phyloP scores from a whole-genome alignment of 2,113 vertebrate genomes.

The Collichthys lucidus region DNA sequence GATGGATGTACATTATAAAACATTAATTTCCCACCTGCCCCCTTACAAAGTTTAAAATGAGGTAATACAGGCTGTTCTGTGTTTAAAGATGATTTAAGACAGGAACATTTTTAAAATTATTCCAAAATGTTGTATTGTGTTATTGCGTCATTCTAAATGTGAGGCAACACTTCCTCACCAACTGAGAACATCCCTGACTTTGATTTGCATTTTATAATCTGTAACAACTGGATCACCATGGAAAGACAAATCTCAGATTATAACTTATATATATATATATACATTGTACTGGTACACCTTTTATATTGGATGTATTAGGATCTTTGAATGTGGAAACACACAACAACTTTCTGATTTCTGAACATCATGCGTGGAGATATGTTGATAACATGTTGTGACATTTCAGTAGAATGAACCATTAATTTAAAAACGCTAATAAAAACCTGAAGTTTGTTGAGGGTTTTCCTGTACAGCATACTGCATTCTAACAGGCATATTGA shows the following conservation, averaged over 20 bases:
- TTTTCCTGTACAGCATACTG: background rate
- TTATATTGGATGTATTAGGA: too few species aligned
- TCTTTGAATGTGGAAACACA: background rate
- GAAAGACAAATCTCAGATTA: background rate
- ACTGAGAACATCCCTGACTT: background rate
- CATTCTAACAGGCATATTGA: background rate
- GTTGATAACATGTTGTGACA: background rate
- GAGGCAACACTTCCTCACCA: background rate
- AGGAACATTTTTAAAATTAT: background rate
- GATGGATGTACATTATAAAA: too few species aligned
- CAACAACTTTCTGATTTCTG: background rate
- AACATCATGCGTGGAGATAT: background rate
- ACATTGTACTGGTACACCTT: too few species aligned
- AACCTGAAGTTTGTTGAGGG: background rate
- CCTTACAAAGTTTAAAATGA: background rate
- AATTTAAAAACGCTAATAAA: background rate
- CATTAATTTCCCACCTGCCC: too few species aligned
- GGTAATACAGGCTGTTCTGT: background rate
- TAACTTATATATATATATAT: too few species aligned
- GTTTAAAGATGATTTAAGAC: background rate
- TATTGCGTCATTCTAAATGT: background rate
- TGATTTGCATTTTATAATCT: background rate
- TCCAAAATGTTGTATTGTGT: constrained; percentile 6
- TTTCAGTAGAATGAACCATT: background rate
- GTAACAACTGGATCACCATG: background rate